phyloP scores from a whole-genome alignment of 2,888 invertebrate species.

The Mongoloraphidia duomilia region DNA sequence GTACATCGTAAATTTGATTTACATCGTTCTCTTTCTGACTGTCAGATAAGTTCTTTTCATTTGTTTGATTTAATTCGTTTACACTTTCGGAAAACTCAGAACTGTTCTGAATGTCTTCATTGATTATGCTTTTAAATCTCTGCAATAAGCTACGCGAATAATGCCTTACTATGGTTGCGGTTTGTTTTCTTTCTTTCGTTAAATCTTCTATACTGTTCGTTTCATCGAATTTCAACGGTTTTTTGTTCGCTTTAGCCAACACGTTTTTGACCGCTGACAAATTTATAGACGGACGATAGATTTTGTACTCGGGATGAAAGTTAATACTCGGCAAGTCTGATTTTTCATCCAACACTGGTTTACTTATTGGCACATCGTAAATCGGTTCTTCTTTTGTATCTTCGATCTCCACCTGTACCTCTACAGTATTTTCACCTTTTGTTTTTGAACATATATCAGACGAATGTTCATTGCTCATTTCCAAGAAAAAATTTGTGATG shows the following conservation, averaged over 20 bases:
- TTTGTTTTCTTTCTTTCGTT: slow-evolving; percentile 29
- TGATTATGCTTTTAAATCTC: slow-evolving; percentile 36
- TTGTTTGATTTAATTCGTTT: slow-evolving; percentile 30
- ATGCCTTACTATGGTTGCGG: slow-evolving; percentile 32
- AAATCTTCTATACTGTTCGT: slow-evolving; percentile 29
- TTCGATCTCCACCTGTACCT: slow-evolving; percentile 11
- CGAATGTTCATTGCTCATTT: slow-evolving; percentile 4
- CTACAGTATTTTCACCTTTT: slow-evolving; percentile 31
- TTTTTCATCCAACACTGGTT: background rate
- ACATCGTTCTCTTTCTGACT: slow-evolving; percentile 31
- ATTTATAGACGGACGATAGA: slow-evolving; percentile 50
- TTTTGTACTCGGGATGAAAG: slow-evolving; percentile 66
- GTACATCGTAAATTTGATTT: slow-evolving; percentile 22
- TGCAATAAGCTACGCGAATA: slow-evolving; percentile 35
- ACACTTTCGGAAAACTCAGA: too few relatives aligned
- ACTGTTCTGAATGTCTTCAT: slow-evolving; percentile 25
- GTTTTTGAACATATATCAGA: slow-evolving; percentile 36
- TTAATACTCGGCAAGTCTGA: slow-evolving; percentile 6
- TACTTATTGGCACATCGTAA: slow-evolving; percentile 1
- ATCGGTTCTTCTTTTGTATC: background rate
- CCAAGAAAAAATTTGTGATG: slow-evolving; percentile 40
- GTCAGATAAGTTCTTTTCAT: slow-evolving; percentile 15
- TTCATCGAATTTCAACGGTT: slow-evolving; percentile 27
- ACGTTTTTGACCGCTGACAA: slow-evolving; percentile 40
- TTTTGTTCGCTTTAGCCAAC: slow-evolving; percentile 36